Evolutionary conservation across 2,113 vertebrate species (phyloP).

Genomic region (Equus quagga): DNA sequence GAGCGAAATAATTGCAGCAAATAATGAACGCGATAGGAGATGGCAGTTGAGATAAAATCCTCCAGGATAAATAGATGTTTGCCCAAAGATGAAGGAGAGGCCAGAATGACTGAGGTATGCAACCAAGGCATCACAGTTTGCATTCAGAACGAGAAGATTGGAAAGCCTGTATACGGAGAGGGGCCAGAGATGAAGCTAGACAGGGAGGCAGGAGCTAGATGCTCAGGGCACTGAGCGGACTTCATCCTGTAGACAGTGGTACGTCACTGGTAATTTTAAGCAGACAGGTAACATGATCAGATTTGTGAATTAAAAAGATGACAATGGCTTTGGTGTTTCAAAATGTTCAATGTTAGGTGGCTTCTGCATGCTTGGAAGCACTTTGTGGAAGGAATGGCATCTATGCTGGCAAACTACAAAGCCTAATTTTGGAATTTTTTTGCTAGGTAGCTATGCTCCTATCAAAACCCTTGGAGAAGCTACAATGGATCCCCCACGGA

Average conservation of each 20-base stretch:
- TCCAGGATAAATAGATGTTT: background rate
- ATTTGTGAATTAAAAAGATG: background rate
- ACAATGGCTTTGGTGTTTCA: background rate
- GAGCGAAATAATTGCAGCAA: background rate
- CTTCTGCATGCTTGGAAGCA: background rate
- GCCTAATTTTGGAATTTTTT: background rate
- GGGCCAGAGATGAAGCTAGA: background rate
- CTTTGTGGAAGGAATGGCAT: background rate
- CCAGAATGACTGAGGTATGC: rapidly evolving
- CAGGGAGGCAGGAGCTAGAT: background rate
- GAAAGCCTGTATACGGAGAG: background rate
- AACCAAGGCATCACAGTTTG: background rate
- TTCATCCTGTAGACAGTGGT: background rate
- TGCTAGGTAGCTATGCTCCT: background rate
- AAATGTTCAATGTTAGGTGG: background rate
- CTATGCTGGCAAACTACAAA: background rate
- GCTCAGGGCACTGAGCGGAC: background rate
- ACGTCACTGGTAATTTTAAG: background rate
- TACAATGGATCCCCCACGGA: background rate
- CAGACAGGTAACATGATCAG: background rate
- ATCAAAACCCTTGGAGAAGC: background rate
- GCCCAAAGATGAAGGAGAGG: background rate
- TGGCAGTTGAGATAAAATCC: background rate
- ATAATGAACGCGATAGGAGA: background rate
- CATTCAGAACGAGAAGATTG: background rate